Evolutionary conservation across 1,140 invertebrate genomes (phyloP).

Genomic region (Ditylenchus dipsaci): DNA sequence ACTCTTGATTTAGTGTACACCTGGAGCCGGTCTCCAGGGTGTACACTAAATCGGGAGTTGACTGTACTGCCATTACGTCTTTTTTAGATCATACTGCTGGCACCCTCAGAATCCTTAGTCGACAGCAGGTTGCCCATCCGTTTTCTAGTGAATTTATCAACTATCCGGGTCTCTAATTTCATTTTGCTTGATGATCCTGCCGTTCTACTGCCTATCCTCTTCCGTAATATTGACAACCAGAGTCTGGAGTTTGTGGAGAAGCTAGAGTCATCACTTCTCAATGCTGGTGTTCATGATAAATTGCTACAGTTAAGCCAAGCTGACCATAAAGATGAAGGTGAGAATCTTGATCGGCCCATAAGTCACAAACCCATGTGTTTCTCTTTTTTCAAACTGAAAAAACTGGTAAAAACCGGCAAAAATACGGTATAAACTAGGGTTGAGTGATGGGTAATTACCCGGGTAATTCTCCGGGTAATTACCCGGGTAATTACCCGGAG

Average conservation of each 20-base stretch:
- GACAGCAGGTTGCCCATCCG: conserved; percentile 17
- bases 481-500: too few species aligned
- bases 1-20: background rate
- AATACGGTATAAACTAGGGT: too few species aligned
- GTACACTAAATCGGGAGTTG: too few species aligned
- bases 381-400: too few species aligned
- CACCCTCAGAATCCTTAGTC: background rate
- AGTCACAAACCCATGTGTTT: too few species aligned
- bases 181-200: conserved; percentile 8
- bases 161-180: conserved; percentile 18
- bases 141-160: conserved; percentile 19
- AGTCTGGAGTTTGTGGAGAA: conserved; percentile 1
- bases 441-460: too few species aligned
- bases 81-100: background rate
- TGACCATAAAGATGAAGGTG: background rate
- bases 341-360: background rate
- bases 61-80: background rate
- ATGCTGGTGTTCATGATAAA: background rate
- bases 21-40: too few species aligned
- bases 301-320: background rate
- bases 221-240: background rate
- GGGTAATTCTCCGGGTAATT: too few species aligned
- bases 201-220: background rate
- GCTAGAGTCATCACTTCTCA: background rate
- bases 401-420: too few species aligned